Evolutionary conservation across 2,113 vertebrate species (phyloP).

Genomic region (Hemicordylus capensis): DNA sequence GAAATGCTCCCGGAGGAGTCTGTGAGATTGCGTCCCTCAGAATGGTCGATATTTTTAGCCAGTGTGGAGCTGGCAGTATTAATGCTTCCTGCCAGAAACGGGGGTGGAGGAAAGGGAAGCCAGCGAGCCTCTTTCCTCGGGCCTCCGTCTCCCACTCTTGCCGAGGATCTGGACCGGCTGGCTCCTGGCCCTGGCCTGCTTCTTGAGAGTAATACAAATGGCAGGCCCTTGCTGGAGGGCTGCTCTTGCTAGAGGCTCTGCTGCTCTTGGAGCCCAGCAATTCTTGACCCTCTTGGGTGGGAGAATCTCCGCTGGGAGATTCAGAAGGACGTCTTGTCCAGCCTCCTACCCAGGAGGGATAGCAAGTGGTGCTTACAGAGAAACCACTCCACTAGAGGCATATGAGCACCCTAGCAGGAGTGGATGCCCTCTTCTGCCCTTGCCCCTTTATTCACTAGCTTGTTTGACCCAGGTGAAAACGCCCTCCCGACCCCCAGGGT

Average conservation of each 20-base stretch:
- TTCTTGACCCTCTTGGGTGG: neutral
- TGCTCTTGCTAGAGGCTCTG: neutral
- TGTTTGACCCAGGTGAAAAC: neutral
- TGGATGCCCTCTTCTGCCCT: neutral
- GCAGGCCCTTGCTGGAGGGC: neutral
- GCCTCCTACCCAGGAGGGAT: no score
- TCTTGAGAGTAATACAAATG: no score
- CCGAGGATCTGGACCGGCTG: neutral
- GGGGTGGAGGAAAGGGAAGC: neutral
- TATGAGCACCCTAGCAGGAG: no score
- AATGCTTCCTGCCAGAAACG: neutral
- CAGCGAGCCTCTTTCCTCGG: neutral
- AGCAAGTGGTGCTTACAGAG: neutral
- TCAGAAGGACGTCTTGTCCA: neutral
- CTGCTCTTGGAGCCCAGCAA: neutral
- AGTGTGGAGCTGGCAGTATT: constrained; percentile 5
- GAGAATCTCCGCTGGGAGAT: neutral
- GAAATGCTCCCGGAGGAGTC: constrained; percentile 32
- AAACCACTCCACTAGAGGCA: no score
- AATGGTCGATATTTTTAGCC: constrained; percentile 17
- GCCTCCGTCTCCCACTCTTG: neutral
- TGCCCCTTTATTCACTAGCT: neutral
- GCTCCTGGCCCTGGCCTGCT: neutral
- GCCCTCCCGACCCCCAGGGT: neutral
- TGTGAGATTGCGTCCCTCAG: neutral